Base-by-base conservation (phyloP, 2,888 invertebrate species). In the Corbicula japonica region DNA sequence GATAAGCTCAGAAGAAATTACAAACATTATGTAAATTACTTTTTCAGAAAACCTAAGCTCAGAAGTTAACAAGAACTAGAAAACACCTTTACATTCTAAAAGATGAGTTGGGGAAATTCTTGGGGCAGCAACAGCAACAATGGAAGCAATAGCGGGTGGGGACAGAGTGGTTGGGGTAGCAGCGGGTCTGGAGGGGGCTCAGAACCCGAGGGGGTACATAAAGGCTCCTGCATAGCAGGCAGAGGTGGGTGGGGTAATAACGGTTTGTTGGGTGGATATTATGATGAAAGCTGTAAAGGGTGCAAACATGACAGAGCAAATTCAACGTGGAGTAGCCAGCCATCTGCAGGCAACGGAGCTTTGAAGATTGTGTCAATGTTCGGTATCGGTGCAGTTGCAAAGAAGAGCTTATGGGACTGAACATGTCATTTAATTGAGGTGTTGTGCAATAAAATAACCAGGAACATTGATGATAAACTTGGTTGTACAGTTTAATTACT, bases 101-200 rank as follows among this genome's bases (percentile, higher is more conserved):
- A 18, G 12, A 75, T 75, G 75, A 68, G 68, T n/a, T 76, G 76
- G 76, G 71, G 71, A 21, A 76, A 38, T 32, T 56, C 52, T 30
- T 65, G 76, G 44, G 54, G 63, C 32, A 60, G 60, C 6, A 69
- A 50, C 35, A 41, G 63, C 0, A 62, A 41, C 12, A 58, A 56
- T 15, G 32, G 70, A 1, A 21, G 44, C 6, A 60, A 58, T 12
- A 35, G 65, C n/a, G 46, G 56, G 12, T 28, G 68, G 15, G 46
- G 65, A 12, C 6, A 15, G 12, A 65, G 38, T 34, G 21, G 38
- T 23, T 50, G 65, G 63, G 23, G 34, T 6, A 26, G 38, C 38
- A 46, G 18, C n/a, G 38, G 44, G n/a, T n/a, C n/a, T n/a, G 41
- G 41, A n/a, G 30, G 32, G 30, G 56, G 56, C 44, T 44, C 48